phyloP scores from a whole-genome alignment of 2,797 vertebrate species.

The Coccyzus lansbergi region DNA sequence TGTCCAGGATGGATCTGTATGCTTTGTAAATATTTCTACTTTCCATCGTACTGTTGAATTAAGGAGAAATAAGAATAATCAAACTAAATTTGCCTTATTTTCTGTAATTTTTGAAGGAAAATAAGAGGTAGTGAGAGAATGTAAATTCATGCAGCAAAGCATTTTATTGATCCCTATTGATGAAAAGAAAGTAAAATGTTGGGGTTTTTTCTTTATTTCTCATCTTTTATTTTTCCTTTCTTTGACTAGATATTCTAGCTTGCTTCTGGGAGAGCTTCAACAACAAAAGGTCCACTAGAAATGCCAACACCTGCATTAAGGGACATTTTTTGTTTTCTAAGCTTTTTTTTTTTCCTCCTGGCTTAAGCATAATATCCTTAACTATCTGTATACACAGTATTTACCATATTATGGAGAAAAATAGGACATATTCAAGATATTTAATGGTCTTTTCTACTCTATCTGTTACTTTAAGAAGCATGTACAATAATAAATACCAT shows the following conservation, averaged over 20 bases:
- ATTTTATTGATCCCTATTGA: neutral
- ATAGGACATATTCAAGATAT: neutral
- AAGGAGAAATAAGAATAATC: neutral
- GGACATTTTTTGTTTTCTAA: neutral
- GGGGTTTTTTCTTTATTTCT: neutral
- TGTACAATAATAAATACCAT: neutral
- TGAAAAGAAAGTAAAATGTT: slow-evolving; percentile 8
- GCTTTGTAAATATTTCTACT: slow-evolving; percentile 28
- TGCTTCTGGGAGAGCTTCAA: slow-evolving; percentile 1
- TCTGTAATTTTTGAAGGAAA: neutral
- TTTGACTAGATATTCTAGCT: neutral
- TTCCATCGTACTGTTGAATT: neutral
- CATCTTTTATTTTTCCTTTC: neutral
- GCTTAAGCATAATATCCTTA: neutral
- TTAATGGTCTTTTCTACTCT: neutral
- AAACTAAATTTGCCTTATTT: slow-evolving; percentile 18
- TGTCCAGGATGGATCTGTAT: neutral
- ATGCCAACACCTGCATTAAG: neutral
- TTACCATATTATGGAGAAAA: neutral
- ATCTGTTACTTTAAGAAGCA: neutral
- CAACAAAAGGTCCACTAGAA: neutral
- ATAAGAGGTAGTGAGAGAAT: neutral
- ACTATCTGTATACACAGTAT: neutral
- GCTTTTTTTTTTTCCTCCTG: neutral
- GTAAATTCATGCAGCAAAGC: neutral